These are phyloP conservation scores for Eugnorisma glareosa DNA, from an alignment of 2,888 invertebrate species.

Conservation along the genomic window DNA sequence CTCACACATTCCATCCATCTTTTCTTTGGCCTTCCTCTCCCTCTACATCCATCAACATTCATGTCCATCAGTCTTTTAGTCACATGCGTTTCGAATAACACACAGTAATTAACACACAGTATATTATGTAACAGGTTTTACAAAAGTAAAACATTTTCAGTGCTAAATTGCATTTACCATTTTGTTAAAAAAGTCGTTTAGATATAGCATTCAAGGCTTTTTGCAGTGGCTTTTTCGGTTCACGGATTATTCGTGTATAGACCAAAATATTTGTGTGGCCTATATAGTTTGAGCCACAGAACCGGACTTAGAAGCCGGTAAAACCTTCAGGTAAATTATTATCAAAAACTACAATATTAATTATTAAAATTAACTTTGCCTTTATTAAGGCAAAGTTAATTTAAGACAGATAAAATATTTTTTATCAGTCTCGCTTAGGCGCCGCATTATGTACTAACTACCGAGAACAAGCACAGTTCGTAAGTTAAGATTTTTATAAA, in stretches of 20 bases:
- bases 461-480: too few relatives aligned
- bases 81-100: too few relatives aligned
- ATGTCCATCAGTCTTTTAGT: too few relatives aligned
- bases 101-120: too few relatives aligned
- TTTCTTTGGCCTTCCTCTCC: too few relatives aligned
- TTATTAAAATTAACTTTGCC: neutral
- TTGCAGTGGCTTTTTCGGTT: slow-evolving; percentile 9
- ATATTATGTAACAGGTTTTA: too few relatives aligned
- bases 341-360: neutral
- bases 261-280: slow-evolving; percentile 9
- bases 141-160: neutral
- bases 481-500: too few relatives aligned
- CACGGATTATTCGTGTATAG: neutral
- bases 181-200: neutral
- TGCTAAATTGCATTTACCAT: neutral
- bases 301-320: too few relatives aligned
- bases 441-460: neutral
- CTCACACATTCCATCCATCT: too few relatives aligned
- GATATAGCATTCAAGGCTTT: neutral
- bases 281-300: neutral
- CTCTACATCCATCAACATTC: too few relatives aligned
- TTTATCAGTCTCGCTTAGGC: neutral
- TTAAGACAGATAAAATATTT: too few relatives aligned
- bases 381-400: too few relatives aligned
- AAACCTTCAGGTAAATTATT: neutral